These are phyloP conservation scores for Macrobrachium rosenbergii DNA, from an alignment of 1,140 invertebrate species.

Conservation along the genomic window DNA sequence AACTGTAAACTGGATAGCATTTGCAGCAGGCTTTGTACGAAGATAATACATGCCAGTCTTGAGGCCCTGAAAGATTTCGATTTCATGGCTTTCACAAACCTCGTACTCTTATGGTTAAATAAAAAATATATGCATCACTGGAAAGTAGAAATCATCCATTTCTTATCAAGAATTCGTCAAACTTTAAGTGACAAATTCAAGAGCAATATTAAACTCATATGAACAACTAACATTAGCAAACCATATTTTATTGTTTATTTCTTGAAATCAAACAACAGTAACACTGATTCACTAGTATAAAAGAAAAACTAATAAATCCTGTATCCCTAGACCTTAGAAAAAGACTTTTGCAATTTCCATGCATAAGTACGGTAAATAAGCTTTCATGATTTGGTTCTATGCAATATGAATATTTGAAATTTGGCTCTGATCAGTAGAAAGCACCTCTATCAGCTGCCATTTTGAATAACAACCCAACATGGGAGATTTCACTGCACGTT, in stretches of 20 bases:
- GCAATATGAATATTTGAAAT: conserved; percentile 97
- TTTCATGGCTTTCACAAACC: background rate
- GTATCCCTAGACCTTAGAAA: background rate
- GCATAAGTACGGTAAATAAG: conserved; percentile 98
- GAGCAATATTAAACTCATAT: no score
- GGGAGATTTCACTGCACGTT: conserved; percentile 99
- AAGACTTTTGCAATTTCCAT: conserved; percentile 86
- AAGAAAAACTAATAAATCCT: background rate
- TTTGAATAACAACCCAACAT: conserved; percentile 92
- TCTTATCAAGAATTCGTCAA: no score
- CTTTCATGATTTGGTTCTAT: conserved; percentile 93
- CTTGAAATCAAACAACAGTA: background rate
- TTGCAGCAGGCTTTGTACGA: conserved; percentile 94
- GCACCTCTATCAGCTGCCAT: conserved; percentile 98
- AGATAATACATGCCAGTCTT: conserved; percentile 99
- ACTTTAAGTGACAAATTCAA: no score
- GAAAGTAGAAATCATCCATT: no score
- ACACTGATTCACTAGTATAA: background rate
- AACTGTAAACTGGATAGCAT: conserved; percentile 98
- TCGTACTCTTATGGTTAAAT: background rate
- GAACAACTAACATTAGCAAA: no score
- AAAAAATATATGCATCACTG: background rate
- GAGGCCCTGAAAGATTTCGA: conserved; percentile 79
- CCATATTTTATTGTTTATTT: no score
- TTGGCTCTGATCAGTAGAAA: conserved; percentile 99